Base-by-base conservation (phyloP, 2,797 vertebrate species). In the Bovichtus diacanthus region DNA sequence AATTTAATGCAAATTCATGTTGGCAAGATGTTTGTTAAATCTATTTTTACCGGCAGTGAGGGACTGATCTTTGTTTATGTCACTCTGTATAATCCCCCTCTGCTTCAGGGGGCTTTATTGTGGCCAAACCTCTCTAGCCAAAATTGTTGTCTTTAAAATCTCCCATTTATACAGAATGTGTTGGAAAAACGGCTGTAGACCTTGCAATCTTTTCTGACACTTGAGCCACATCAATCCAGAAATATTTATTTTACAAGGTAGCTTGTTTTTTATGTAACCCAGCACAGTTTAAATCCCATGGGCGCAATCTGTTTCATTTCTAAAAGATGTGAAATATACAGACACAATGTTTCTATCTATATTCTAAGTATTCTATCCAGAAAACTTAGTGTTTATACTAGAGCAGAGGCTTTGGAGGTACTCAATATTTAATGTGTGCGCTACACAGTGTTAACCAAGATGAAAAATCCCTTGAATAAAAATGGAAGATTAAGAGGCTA, bases 161-260 rank as follows among this genome's bases (percentile, higher is more conserved):
- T 78, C 31, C 54, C 51, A 68, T 87, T 90, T 74, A 74, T 76
- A 47, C 41, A 78, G 60, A 81, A 54, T 36, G 4, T 76, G 66
- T 62, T 67, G 55, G 47, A 29, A 66, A 76, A 74, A 38, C 51
- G 65, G 71, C 65, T 36, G 53, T 27, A 58, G 36, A 74, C 76
- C 55, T 68, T 61, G 44, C 61, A 73, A 36, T 68, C n/a, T 75
- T 74, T 51, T 76, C 64, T 39, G 29, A 70, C 34, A 31, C 58
- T 56, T 16, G 8, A 77, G 73, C 88, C 88, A 90, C 88, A 90
- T 87, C 87, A 83, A 71, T 76, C 67, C 74, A 60, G 27, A 50
- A 43, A 19, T 87, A 76, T 90, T 89, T 90, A 85, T 87, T 90
- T 87, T 84, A 87, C 78, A 69, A 84, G 78, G 70, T 78, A 70